Conservation (phyloP, 1,140 invertebrate genomes). For the Pollicipes pollicipes region DNA sequence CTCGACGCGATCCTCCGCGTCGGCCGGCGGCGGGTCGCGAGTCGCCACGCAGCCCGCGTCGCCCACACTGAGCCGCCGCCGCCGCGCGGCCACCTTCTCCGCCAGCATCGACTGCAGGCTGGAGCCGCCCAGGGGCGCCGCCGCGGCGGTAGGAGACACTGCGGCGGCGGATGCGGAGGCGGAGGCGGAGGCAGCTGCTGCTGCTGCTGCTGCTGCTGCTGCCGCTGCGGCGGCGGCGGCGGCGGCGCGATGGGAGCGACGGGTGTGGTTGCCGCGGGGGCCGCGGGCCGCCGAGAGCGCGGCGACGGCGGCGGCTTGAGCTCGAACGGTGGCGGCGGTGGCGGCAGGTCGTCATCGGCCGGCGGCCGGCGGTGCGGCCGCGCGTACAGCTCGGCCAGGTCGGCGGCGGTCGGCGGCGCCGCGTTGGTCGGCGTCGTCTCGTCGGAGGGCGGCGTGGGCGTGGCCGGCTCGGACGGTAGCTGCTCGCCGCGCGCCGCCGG, state of each 20-base stretch:
- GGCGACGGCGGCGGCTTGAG: background rate
- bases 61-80: background rate
- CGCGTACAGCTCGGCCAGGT: background rate
- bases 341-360: background rate
- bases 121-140: background rate
- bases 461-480: background rate
- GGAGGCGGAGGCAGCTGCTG: background rate
- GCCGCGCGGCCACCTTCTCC: background rate
- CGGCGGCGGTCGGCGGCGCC: too few relatives aligned
- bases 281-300: too few relatives aligned
- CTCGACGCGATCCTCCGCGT: background rate
- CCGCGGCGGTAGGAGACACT: too few relatives aligned
- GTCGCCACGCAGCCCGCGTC: background rate
- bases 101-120: background rate
- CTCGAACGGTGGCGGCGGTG: too few relatives aligned
- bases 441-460: slow-evolving; percentile 3
- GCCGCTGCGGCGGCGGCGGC: too few relatives aligned
- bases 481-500: background rate
- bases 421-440: slow-evolving; percentile 4
- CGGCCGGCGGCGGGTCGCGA: too few relatives aligned
- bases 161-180: too few relatives aligned
- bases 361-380: too few relatives aligned
- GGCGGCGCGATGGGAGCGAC: too few relatives aligned
- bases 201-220: too few relatives aligned
- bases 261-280: too few relatives aligned